These are phyloP conservation scores for Psophia crepitans DNA, from an alignment of 2,113 vertebrate genomes.

Conservation along the genomic window DNA sequence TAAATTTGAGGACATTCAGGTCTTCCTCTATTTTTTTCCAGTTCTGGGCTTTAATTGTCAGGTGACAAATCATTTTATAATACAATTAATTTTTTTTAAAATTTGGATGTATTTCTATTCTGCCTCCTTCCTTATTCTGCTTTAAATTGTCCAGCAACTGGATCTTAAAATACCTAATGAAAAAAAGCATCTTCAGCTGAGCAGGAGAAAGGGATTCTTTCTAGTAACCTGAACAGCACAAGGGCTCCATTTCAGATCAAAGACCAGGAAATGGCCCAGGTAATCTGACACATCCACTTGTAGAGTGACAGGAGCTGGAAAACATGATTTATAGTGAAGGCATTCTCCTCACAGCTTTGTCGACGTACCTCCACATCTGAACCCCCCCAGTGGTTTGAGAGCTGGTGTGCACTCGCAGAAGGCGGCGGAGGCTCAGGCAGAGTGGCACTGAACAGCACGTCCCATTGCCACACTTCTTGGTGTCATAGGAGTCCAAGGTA, in stretches of 20 bases:
- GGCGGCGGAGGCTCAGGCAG: not conserved
- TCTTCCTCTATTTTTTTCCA: not conserved
- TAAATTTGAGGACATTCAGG: not conserved
- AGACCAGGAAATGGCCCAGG: not conserved
- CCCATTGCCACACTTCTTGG: rapidly evolving
- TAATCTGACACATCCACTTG: not conserved
- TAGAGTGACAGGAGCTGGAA: not conserved
- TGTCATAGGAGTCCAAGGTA: not conserved
- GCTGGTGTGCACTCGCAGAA: not conserved
- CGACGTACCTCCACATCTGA: not conserved
- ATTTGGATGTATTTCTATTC: not conserved
- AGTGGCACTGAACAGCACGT: not conserved
- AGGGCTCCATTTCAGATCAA: not conserved
- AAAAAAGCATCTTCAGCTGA: not conserved
- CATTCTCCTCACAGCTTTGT: not conserved
- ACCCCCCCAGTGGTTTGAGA: not conserved
- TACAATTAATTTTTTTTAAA: not conserved
- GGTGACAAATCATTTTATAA: not conserved
- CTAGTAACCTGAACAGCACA: not conserved
- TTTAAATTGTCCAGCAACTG: not conserved
- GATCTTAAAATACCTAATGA: not conserved
- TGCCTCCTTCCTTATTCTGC: not conserved
- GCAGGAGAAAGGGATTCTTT: not conserved
- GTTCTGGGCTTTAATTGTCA: not conserved
- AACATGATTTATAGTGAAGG: not conserved